Evolutionary conservation across 1,140 invertebrate species (phyloP).

Genomic region (Drosophila baimaii): DNA sequence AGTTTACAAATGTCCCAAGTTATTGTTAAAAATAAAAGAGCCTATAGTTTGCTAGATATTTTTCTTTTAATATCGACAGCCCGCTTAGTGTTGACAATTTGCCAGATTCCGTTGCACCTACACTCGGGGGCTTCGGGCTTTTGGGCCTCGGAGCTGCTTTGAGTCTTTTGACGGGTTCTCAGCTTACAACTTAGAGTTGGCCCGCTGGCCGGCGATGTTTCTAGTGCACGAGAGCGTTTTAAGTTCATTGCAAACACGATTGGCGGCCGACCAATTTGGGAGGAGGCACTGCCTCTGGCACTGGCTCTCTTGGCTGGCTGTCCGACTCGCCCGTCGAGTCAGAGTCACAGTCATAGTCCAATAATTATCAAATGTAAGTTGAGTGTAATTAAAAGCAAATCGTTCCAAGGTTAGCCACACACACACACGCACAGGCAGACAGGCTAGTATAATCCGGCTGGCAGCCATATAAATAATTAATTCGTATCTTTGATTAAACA

Average conservation of each 20-base stretch:
- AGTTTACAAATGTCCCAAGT: too few species aligned
- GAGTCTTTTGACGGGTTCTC: slow-evolving; percentile 5
- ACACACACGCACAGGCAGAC: slow-evolving; percentile 2
- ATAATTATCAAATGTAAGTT: slow-evolving; percentile 67
- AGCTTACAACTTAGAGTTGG: not conserved
- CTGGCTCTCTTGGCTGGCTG: too few species aligned
- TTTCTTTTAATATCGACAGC: not conserved
- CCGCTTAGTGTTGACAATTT: slow-evolving; percentile 17
- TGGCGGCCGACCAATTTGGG: slow-evolving; percentile 30
- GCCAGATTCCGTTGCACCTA: slow-evolving; percentile 10
- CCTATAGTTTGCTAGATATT: not conserved
- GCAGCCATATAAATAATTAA: slow-evolving; percentile 58
- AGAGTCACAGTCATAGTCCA: slow-evolving; percentile 67
- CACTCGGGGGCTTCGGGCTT: too few species aligned
- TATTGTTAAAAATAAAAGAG: too few species aligned
- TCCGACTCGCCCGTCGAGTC: slow-evolving; percentile 5
- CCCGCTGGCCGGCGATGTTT: slow-evolving; percentile 9
- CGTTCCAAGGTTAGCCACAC: slow-evolving; percentile 53
- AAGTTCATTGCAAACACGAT: slow-evolving; percentile 70
- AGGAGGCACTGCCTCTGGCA: slow-evolving; percentile 13
- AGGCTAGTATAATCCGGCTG: slow-evolving; percentile 7
- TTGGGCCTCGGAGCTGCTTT: too few species aligned
- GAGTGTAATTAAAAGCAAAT: slow-evolving; percentile 64
- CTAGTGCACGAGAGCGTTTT: slow-evolving; percentile 42
- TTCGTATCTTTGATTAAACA: slow-evolving; percentile 62